Conservation (phyloP, 2,888 invertebrate species). For the Acleris cristana region DNA sequence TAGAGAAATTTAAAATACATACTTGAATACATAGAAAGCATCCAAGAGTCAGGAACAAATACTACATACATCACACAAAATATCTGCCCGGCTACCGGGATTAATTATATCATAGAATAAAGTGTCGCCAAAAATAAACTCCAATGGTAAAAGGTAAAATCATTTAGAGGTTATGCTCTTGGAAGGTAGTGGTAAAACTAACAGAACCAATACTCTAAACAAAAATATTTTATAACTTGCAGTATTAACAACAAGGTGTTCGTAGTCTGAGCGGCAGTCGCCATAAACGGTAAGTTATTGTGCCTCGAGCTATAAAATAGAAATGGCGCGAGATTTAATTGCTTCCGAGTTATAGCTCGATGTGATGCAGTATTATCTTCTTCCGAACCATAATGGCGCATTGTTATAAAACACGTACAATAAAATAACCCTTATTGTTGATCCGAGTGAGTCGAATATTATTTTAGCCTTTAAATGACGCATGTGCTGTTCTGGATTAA, state of each 20-base stretch:
- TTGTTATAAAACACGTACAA: not conserved
- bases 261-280: conserved; percentile 14
- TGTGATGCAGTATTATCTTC: conserved; percentile 1
- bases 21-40: too few species aligned
- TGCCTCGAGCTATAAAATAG: conserved; percentile 22
- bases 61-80: too few species aligned
- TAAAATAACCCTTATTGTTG: not conserved
- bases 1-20: too few species aligned
- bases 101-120: too few species aligned
- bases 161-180: too few species aligned
- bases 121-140: too few species aligned
- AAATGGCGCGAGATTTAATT: conserved; percentile 31
- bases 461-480: too few species aligned
- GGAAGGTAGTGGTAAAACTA: not conserved
- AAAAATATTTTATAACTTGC: not conserved
- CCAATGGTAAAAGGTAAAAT: too few species aligned
- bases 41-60: too few species aligned
- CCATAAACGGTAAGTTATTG: conserved; percentile 28
- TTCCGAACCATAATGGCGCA: not conserved
- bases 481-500: too few species aligned
- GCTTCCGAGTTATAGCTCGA: conserved; percentile 2
- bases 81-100: too few species aligned
- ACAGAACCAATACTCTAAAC: not conserved
- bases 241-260: conserved; percentile 9
- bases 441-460: too few species aligned